Conservation (phyloP, 2,113 vertebrate species). For the Tyto alba region DNA sequence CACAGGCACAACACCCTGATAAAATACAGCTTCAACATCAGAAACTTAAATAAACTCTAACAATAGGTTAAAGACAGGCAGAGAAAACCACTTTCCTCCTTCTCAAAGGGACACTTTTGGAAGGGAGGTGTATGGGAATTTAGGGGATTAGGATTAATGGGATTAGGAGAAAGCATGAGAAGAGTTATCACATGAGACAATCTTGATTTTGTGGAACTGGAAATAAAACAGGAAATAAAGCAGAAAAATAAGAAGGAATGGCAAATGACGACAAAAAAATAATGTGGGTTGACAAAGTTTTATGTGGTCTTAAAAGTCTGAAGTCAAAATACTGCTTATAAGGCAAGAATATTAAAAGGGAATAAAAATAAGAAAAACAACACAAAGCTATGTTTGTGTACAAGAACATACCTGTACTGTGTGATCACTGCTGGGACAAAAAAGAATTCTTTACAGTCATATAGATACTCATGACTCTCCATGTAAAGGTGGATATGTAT, state of each 20-base stretch:
- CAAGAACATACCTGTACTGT: background rate
- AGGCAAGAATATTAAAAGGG: background rate
- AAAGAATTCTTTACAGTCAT: background rate
- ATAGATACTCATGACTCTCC: background rate
- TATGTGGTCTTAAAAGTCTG: background rate
- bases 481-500: background rate
- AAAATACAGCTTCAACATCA: background rate
- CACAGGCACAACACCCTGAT: background rate
- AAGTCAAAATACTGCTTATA: background rate
- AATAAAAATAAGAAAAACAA: background rate
- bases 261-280: background rate
- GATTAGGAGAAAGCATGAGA: background rate
- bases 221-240: background rate
- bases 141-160: rapidly evolving
- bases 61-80: background rate
- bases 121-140: background rate
- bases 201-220: background rate
- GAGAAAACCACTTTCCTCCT: background rate
- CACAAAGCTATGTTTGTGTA: background rate
- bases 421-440: background rate
- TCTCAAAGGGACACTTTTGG: background rate
- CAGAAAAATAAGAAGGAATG: background rate
- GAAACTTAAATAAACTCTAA: background rate
- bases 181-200: background rate
- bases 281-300: background rate